Evolutionary conservation across 2,888 invertebrate genomes (phyloP).

Genomic region (Mesorhabditis belari): DNA sequence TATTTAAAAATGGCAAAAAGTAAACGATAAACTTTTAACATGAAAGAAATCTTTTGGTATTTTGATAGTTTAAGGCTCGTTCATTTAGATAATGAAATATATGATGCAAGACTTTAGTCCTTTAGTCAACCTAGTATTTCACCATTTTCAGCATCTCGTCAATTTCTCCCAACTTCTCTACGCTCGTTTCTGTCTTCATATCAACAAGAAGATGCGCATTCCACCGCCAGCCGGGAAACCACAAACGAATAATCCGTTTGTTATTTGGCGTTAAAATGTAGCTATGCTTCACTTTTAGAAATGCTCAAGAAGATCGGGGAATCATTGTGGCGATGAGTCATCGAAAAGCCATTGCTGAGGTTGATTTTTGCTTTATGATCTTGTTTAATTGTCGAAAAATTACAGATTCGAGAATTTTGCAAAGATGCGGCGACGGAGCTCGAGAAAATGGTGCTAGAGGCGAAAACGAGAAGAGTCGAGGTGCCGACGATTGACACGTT

Average conservation of each 20-base stretch:
- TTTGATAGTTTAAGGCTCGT: too few species aligned
- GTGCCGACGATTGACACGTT: background rate
- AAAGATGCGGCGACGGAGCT: background rate
- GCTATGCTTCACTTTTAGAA: too few species aligned
- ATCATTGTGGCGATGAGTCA: background rate
- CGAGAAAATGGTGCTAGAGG: background rate
- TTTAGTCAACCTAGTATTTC: too few species aligned
- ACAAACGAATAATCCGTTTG: background rate
- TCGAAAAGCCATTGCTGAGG: background rate
- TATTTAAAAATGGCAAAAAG: too few species aligned
- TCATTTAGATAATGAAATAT: too few species aligned
- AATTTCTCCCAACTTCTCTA: background rate
- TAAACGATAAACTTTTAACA: too few species aligned
- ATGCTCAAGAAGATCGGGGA: background rate
- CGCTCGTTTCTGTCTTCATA: background rate
- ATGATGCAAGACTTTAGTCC: too few species aligned
- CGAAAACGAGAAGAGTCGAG: background rate
- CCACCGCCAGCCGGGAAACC: background rate
- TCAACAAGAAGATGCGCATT: background rate
- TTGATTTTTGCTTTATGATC: too few species aligned
- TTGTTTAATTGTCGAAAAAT: background rate
- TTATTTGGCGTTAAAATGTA: background rate
- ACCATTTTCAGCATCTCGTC: background rate
- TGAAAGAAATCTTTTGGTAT: too few species aligned
- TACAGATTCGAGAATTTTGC: background rate